Base-by-base conservation (phyloP, 2,888 invertebrate species). In the Psococerastis gibbosa region DNA sequence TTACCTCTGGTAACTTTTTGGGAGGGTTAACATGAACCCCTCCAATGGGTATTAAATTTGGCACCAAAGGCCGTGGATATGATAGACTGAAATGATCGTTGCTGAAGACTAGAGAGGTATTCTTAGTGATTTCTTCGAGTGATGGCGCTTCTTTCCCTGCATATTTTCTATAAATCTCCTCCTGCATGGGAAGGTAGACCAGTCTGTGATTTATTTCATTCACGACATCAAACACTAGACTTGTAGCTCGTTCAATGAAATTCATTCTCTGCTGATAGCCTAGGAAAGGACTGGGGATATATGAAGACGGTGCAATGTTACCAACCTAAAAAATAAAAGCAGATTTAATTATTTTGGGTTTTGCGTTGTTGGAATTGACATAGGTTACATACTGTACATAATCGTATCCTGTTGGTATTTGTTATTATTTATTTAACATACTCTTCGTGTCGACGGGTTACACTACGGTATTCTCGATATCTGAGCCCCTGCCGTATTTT, bases 71-170 rank as follows among this genome's bases (percentile, higher is more conserved):
- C 27, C 51, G 43, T 4, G 52, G 48, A 43, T 50, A 49, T 20
- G 51, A 51, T 5, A 54, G 23, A 3, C 51, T 46, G 35, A 51
- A 49, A 46, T 56, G 53, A 9, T 48, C 47, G 46, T 55, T 56
- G 1, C 51, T 45, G 22, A 56, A 44, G 11, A 54, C 45, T 22
- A 55, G 31, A 22, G 51, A 52, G 8, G 51, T 43, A 41, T 52
- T 58, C 54, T 65, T 64, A 16, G 66, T 66, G 49, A 67, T 51
- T 63, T 66, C 54, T 63, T 64, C 22, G 57, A 60, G 35, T 67
- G 61, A 50, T 66, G 67, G 27, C 66, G 63, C 49, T 64, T 64
- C 0, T 64, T 65, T 13, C 66, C 67, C n/a, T 64, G 35, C 35
- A 56, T 32, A 11, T 4, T 18, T 3, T 22, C 18, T 15, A 16